These are phyloP conservation scores for Scaptomyza tumidula DNA, from an alignment of 2,888 invertebrate species.

Conservation along the genomic window DNA sequence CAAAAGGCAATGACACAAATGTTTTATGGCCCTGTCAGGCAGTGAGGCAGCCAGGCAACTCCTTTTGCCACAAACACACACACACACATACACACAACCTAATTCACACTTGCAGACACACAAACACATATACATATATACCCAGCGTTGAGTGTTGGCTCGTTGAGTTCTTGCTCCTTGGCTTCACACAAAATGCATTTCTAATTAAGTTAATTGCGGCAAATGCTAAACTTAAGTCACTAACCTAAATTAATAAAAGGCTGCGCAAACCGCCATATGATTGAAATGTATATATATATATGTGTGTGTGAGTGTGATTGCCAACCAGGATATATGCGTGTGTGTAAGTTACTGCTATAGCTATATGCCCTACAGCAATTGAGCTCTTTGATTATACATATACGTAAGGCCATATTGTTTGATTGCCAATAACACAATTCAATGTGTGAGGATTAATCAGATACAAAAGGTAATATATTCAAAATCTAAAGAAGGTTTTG, in stretches of 20 bases:
- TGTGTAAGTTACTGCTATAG: not conserved
- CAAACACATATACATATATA: conserved; percentile 1
- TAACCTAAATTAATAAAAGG: conserved; percentile 77
- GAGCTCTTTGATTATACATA: not conserved
- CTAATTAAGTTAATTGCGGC: conserved; percentile 82
- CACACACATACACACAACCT: conserved; percentile 14
- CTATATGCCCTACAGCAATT: conserved; percentile 21
- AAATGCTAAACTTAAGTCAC: conserved; percentile 78
- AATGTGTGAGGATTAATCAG: no score
- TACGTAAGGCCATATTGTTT: not conserved
- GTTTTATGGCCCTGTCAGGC: conserved; percentile 57
- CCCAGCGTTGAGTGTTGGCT: conserved; percentile 26
- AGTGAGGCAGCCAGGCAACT: conserved; percentile 27
- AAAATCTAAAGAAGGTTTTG: no score
- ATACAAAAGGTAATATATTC: no score
- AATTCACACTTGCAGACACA: conserved; percentile 20
- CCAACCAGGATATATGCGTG: conserved; percentile 23
- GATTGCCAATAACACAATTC: not conserved
- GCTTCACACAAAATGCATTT: conserved; percentile 71
- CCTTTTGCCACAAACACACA: conserved; percentile 34
- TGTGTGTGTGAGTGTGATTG: conserved; percentile 24
- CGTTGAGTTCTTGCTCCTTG: conserved; percentile 41
- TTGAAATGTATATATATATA: conserved; percentile 10
- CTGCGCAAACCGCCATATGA: conserved; percentile 37
- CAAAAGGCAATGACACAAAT: conserved; percentile 53